A percentile compares a stretch with the other conserved stretches of the same genome.
These are phyloP conservation scores for Ypsolopha scabrella DNA, from an alignment of 2,888 invertebrate genomes.

Conservation along the genomic window DNA sequence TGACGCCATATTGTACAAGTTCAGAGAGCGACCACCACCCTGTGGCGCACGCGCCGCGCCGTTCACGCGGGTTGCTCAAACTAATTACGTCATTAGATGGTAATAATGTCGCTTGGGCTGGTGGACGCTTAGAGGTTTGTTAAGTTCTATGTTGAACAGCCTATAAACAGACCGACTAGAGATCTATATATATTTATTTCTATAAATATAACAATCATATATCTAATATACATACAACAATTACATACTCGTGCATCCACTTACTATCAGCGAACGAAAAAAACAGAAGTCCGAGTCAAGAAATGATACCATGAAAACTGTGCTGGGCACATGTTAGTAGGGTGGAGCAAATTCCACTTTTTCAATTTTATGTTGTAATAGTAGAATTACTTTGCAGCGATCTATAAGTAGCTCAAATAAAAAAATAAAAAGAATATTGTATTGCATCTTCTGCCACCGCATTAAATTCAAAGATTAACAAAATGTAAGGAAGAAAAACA, in stretches of 20 bases:
- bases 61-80: neutral
- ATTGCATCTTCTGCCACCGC: too few species aligned
- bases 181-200: conserved; percentile 28
- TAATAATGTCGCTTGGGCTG: neutral
- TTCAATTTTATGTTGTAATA: too few species aligned
- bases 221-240: neutral
- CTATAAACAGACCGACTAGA: conserved; percentile 52
- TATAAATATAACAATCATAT: conserved; percentile 8
- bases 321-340: neutral
- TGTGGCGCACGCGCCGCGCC: too few species aligned
- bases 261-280: neutral
- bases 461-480: too few species aligned
- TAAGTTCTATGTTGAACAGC: neutral
- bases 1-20: too few species aligned
- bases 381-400: too few species aligned
- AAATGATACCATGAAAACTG: neutral
- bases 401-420: too few species aligned
- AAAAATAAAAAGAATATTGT: too few species aligned
- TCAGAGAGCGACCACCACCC: too few species aligned
- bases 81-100: neutral
- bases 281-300: neutral
- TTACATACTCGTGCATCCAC: neutral
- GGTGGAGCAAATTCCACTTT: too few species aligned
- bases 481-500: too few species aligned
- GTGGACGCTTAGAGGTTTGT: neutral